Base-by-base conservation (phyloP, 2,113 vertebrate species). In the Lagopus leucura region DNA sequence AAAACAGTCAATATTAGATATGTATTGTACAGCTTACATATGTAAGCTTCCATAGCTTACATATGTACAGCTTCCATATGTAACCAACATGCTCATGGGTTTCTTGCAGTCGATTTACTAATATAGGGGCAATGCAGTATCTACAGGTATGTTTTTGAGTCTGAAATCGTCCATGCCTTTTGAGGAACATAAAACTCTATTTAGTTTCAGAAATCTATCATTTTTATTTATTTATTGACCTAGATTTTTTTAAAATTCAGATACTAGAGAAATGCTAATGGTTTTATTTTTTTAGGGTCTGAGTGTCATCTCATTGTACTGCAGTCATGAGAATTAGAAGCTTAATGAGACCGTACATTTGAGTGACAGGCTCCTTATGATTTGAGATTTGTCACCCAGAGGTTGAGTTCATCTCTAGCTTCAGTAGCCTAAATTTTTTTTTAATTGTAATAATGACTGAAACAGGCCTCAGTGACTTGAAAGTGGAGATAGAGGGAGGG, bases 381-480 rank as follows among this genome's bases (percentile, higher is more conserved):
- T 52, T 90, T 94, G 63, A 82, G 28, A 80, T 66, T 75, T 48
- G 40, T 73, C 42, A 80, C 40, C 42, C 32, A 1, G 61, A 81
- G 17, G 72, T 74, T 42, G 36, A 88, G 36, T 74, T 88, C 21
- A 32, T 86, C 25, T 91, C 43, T 48, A 30, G 64, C n/a, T 75
- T 88, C 32, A 78, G 57, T 47, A 91, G 67, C 21, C 76, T 74
- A 52, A 76, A 78, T 79, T 47, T 94, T 85, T 97, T 82, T 85
- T 86, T 65, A 83, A 66, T 74, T 65, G n/a, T 76, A 77, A 55
- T 86, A 71, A 71, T 76, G 89, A 81, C 52, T 88, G 91, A 95
- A 87, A 52, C n/a, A 87, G 72, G 60, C 48, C 60, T 80, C 28
- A 72, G 61, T 95, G 95, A 96, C 84, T 82, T 89, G 92, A 97